Percentiles rank a stretch among this genome's conserved stretches.
phyloP scores from a whole-genome alignment of 2,888 invertebrate genomes.

The Endomychus coccineus region DNA sequence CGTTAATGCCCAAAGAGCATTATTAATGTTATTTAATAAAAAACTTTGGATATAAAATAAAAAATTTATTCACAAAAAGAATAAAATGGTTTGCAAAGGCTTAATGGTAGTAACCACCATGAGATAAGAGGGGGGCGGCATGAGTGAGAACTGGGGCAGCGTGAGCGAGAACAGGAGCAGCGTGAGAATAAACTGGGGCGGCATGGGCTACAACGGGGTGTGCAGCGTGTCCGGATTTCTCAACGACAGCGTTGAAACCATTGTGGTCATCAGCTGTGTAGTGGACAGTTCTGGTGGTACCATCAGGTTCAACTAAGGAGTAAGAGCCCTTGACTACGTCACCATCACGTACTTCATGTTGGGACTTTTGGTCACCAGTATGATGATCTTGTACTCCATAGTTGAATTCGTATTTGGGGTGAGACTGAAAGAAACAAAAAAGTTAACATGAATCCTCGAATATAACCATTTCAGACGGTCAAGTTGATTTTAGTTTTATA shows the following conservation, averaged over 20 bases:
- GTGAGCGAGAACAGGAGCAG: slow-evolving; percentile 5
- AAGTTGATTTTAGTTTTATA: background rate
- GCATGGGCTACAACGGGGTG: slow-evolving; percentile 43
- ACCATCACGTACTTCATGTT: slow-evolving; percentile 48
- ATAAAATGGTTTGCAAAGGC: too few species aligned
- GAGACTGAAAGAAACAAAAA: slow-evolving; percentile 34
- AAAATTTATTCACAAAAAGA: too few species aligned
- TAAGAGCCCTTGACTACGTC: slow-evolving; percentile 50
- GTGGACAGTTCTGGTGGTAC: slow-evolving; percentile 50
- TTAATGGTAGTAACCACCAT: too few species aligned
- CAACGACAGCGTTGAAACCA: slow-evolving; percentile 43
- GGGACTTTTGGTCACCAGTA: slow-evolving; percentile 51
- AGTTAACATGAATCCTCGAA: too few species aligned
- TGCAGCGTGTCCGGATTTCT: slow-evolving; percentile 48
- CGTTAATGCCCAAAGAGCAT: too few species aligned
- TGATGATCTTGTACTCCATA: slow-evolving; percentile 50
- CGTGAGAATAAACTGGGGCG: slow-evolving; percentile 1
- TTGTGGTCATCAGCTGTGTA: slow-evolving; percentile 51
- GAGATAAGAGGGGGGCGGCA: too few species aligned
- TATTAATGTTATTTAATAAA: too few species aligned
- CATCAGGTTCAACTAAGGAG: slow-evolving; percentile 50
- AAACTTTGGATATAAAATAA: too few species aligned
- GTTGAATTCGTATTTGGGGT: slow-evolving; percentile 52
- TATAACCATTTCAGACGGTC: too few species aligned
- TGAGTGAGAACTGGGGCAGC: slow-evolving; percentile 4